phyloP scores from a whole-genome alignment of 2,888 invertebrate species.

The Crocallis elinguaria region DNA sequence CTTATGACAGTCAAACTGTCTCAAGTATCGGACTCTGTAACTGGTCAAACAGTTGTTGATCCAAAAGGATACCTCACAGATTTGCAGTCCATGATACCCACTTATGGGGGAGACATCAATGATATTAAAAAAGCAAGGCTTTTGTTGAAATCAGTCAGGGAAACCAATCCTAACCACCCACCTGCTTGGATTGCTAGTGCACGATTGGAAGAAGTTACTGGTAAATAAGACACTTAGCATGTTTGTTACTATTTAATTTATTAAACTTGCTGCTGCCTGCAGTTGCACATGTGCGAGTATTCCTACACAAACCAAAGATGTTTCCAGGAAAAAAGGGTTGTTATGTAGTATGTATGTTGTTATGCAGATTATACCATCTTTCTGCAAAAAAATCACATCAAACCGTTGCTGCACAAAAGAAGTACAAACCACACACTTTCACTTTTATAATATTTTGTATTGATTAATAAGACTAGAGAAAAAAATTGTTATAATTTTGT shows the following conservation, averaged over 20 bases:
- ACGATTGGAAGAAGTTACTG: slow-evolving; percentile 98
- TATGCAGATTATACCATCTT: no score
- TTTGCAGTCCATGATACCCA: slow-evolving; percentile 99
- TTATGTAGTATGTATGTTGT: no score
- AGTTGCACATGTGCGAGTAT: no score
- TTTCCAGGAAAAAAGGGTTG: no score
- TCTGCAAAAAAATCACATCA: no score
- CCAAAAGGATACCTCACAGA: slow-evolving; percentile 99
- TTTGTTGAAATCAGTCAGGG: slow-evolving; percentile 97
- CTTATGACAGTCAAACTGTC: slow-evolving; percentile 99
- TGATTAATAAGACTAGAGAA: no score
- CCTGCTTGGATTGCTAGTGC: slow-evolving; percentile 99
- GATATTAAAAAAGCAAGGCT: slow-evolving; percentile 98
- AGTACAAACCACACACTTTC: no score
- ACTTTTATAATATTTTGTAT: no score
- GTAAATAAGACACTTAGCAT: slow-evolving; percentile 80
- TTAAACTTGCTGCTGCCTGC: not conserved
- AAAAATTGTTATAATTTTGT: no score
- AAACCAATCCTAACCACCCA: slow-evolving; percentile 99
- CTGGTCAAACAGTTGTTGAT: slow-evolving; percentile 99
- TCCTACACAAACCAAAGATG: no score
- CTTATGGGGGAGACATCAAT: slow-evolving; percentile 98
- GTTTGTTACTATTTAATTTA: not conserved
- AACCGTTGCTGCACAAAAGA: no score
- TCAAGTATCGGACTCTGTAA: slow-evolving; percentile 98